Base-by-base conservation (phyloP, 2,113 vertebrate genomes). In the Paralichthys olivaceus region DNA sequence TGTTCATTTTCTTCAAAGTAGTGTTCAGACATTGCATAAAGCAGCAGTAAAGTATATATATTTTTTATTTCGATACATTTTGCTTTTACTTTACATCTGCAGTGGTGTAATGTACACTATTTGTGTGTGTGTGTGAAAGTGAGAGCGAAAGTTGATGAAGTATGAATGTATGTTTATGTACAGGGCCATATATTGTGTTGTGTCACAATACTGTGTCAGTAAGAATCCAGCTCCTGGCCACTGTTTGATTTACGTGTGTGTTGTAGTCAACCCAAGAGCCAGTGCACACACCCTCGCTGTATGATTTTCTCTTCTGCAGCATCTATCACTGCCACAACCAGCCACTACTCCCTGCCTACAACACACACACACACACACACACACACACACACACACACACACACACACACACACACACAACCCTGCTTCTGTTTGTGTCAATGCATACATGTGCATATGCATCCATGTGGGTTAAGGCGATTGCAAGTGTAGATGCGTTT, bases 271-370 rank as follows among this genome's bases (percentile, higher is more conserved):
- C 19, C 29, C 54, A 61, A 47, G 9, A 75, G 37, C 47, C 66
- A 64, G 14, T 34, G 66, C 60, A 67, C 26, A 66, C 64, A 59
- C n/a, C 37, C 43, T 45, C 34, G 70, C 23, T 65, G 45, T 43
- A 20, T 1, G 1, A 80, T 69, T 67, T 75, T 32, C 12, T 76
- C 61, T 45, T 77, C 59, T 70, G 49, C 55, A 60, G 45, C 72
- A 88, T 91, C 79, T 25, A 81, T 90, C 82, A 87, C 77, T 87
- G 77, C 70, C 69, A 76, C 34, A 57, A 56, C 47, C 57, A 53
- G 34, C n/a, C n/a, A n/a, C n/a, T n/a, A n/a, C n/a, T n/a, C n/a
- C n/a, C n/a, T n/a, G n/a, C n/a, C n/a, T n/a, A n/a, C 49, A 12
- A 2, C 54, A 23, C n/a, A 54, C 53, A 54, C n/a, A 54, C 53